A percentile compares a stretch with the other conserved stretches of the same genome.
Evolutionary conservation across 2,888 invertebrate genomes (phyloP).

Genomic region (Leucophora obtusa): DNA sequence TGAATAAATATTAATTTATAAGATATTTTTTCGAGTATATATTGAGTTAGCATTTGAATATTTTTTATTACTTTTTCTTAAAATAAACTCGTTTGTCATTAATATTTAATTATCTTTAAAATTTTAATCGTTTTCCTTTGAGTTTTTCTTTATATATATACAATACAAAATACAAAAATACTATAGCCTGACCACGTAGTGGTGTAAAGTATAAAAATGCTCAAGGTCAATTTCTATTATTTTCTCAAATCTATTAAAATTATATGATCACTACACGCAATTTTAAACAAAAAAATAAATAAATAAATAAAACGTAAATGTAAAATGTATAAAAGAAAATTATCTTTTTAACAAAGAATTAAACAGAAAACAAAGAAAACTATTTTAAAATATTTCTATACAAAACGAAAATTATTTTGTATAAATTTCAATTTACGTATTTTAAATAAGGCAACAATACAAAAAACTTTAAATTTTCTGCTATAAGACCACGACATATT

Average conservation of each 20-base stretch:
- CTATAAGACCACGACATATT: too few relatives aligned
- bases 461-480: too few relatives aligned
- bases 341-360: neutral
- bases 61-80: neutral
- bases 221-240: conserved; percentile 34
- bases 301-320: conserved; percentile 29
- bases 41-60: too few relatives aligned
- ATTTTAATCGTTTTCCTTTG: neutral
- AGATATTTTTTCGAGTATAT: neutral
- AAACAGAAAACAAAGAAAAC: conserved; percentile 3
- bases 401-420: neutral
- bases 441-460: too few relatives aligned
- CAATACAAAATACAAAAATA: too few relatives aligned
- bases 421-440: neutral
- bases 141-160: neutral
- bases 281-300: too few relatives aligned
- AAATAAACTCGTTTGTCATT: neutral
- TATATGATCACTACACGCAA: conserved; percentile 33
- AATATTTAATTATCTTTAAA: neutral
- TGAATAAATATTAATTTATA: conserved; percentile 4
- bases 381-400: conserved; percentile 5
- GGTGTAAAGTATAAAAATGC: too few relatives aligned
- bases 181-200: too few relatives aligned
- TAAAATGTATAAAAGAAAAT: conserved; percentile 11
- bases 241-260: conserved; percentile 5